Conservation (phyloP, 2,113 vertebrate genomes). For the Clarias gariepinus region DNA sequence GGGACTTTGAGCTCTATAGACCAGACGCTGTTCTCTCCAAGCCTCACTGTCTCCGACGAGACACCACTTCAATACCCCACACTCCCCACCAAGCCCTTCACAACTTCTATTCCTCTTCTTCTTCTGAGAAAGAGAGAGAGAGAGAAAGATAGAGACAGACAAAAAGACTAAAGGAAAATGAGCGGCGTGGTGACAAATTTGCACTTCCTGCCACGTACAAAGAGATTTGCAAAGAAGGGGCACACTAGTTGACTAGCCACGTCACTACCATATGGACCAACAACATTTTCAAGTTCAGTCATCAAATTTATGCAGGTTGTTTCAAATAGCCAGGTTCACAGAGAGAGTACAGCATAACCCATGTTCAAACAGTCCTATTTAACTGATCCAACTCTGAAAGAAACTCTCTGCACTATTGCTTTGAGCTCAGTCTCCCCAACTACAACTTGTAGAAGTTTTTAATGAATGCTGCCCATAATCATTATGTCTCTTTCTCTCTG, state of each 20-base stretch:
- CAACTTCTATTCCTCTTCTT: conserved; percentile 9
- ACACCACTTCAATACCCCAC: conserved; percentile 31
- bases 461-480: conserved; percentile 22
- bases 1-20: conserved; percentile 36
- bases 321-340: conserved; percentile 15
- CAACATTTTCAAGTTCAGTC: conserved; percentile 31
- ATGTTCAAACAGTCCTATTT: conserved; percentile 12
- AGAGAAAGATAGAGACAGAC: not conserved
- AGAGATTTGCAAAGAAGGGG: conserved; percentile 35
- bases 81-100: conserved; percentile 22
- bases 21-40: conserved; percentile 25
- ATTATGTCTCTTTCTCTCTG: conserved; percentile 21
- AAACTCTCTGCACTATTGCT: conserved; percentile 4
- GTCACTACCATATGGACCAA: conserved; percentile 12
- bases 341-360: conserved; percentile 3
- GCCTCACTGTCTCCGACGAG: conserved; percentile 4
- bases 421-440: not conserved
- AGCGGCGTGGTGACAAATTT: conserved; percentile 12
- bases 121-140: not conserved
- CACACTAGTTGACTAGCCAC: not conserved
- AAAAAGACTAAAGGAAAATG: not conserved
- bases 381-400: conserved; percentile 22
- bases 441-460: conserved; percentile 30
- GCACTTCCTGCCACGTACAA: conserved; percentile 43
- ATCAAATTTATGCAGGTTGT: not conserved